Evolutionary conservation across 2,113 vertebrate species (phyloP).

Genomic region (Saccopteryx leptura): DNA sequence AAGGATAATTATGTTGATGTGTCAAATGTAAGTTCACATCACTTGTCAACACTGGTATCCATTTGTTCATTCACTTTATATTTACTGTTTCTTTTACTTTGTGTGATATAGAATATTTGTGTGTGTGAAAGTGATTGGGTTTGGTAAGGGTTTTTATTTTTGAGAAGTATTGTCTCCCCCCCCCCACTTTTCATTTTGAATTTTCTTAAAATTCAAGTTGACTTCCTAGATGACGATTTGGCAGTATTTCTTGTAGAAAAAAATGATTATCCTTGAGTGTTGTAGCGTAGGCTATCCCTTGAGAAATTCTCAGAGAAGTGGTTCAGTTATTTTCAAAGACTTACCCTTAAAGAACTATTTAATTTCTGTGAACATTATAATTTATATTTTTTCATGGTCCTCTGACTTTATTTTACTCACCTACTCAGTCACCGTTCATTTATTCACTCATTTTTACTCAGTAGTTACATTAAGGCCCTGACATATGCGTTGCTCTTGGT

Average conservation of each 20-base stretch:
- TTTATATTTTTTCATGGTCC: neutral
- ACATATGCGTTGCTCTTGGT: neutral
- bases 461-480: conserved; percentile 21
- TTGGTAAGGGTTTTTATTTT: conserved; percentile 11
- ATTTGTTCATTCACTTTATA: neutral
- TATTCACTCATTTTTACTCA: conserved; percentile 43
- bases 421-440: neutral
- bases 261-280: neutral
- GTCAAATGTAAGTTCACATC: neutral
- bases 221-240: neutral
- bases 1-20: neutral
- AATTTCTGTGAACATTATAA: neutral
- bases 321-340: neutral
- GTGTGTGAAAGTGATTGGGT: neutral
- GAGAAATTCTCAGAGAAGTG: neutral
- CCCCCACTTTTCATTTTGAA: neutral
- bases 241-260: neutral
- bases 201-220: neutral
- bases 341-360: neutral
- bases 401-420: conserved; percentile 7
- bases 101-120: neutral
- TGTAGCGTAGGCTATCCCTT: neutral
- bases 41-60: neutral
- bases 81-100: conserved; percentile 28
- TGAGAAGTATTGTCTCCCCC: neutral